Percentiles rank a stretch among this genome's conserved stretches.
These are phyloP conservation scores for Lordiphosa stackelbergi DNA, from an alignment of 1,140 invertebrate genomes.

Conservation along the genomic window DNA sequence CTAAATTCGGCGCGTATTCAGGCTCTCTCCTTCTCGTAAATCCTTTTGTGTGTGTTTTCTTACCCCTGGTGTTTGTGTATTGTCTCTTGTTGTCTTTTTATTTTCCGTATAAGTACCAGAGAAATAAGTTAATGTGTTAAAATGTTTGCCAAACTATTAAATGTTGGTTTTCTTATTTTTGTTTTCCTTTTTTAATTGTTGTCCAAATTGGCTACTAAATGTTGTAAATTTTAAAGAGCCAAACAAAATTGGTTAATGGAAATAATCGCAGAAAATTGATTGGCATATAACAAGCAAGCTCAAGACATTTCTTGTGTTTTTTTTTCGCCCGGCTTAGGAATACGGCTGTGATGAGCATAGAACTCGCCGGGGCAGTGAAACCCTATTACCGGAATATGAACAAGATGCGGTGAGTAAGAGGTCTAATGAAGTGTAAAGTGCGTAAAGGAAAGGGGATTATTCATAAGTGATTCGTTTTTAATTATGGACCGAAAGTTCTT, in stretches of 20 bases:
- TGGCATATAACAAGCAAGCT: conserved; percentile 11
- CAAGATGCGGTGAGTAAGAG: conserved; percentile 82
- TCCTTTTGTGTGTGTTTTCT: conserved; percentile 15
- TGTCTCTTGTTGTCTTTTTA: conserved; percentile 25
- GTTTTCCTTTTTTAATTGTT: conserved; percentile 38
- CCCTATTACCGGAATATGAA: conserved; percentile 83
- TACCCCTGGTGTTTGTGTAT: conserved; percentile 26
- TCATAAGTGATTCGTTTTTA: not conserved
- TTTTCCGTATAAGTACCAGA: not conserved
- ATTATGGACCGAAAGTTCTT: too few species aligned
- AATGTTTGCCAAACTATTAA: conserved; percentile 17
- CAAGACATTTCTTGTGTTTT: conserved; percentile 44
- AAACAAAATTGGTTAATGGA: conserved; percentile 18
- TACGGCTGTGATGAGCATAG: conserved; percentile 81
- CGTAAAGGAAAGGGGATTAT: not conserved
- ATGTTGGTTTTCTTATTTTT: conserved; percentile 32
- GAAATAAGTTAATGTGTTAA: conserved; percentile 14
- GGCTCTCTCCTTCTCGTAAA: conserved; percentile 10
- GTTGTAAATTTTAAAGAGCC: conserved; percentile 42
- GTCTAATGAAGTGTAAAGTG: not conserved
- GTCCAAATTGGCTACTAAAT: conserved; percentile 62
- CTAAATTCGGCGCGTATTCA: conserved; percentile 9
- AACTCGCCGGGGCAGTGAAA: conserved; percentile 81
- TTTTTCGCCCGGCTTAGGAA: conserved; percentile 76
- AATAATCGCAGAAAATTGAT: conserved; percentile 18